These are phyloP conservation scores for Cyclophora punctaria DNA, from an alignment of 2,888 invertebrate genomes.

Conservation along the genomic window DNA sequence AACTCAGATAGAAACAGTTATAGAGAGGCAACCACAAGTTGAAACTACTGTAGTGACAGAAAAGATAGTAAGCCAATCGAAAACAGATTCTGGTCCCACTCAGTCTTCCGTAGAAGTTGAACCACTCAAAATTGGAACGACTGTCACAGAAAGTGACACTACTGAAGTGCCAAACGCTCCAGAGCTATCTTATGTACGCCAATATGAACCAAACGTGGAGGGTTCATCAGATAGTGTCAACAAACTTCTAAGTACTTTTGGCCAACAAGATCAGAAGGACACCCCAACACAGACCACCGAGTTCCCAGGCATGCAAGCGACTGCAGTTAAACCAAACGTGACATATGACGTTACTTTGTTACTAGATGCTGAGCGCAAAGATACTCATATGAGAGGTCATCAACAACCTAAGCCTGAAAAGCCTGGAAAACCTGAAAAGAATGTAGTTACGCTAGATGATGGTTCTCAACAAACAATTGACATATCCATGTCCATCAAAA, in stretches of 20 bases:
- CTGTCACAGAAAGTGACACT: slow-evolving; percentile 35
- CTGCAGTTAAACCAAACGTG: slow-evolving; percentile 17
- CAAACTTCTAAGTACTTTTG: slow-evolving; percentile 29
- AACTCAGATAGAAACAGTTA: not conserved
- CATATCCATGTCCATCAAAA: slow-evolving; percentile 50
- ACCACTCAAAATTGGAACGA: slow-evolving; percentile 33
- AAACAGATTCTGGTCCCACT: slow-evolving; percentile 25
- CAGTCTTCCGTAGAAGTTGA: slow-evolving; percentile 36
- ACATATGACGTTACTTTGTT: slow-evolving; percentile 39
- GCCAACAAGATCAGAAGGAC: slow-evolving; percentile 49
- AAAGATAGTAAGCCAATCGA: slow-evolving; percentile 21
- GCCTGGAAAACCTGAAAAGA: slow-evolving; percentile 5
- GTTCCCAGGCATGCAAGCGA: slow-evolving; percentile 10
- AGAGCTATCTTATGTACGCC: slow-evolving; percentile 40
- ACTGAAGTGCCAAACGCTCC: slow-evolving; percentile 26
- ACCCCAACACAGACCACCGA: slow-evolving; percentile 30
- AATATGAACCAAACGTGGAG: slow-evolving; percentile 34
- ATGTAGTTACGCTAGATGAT: slow-evolving; percentile 6
- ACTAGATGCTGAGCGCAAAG: slow-evolving; percentile 50
- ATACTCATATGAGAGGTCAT: slow-evolving; percentile 30
- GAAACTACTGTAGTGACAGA: not conserved
- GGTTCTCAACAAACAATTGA: slow-evolving; percentile 43
- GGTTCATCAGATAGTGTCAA: slow-evolving; percentile 39
- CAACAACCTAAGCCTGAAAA: slow-evolving; percentile 14
- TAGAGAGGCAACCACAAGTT: slow-evolving; percentile 8